Conservation (phyloP, 2,888 invertebrate species). For the Plebejus argus region DNA sequence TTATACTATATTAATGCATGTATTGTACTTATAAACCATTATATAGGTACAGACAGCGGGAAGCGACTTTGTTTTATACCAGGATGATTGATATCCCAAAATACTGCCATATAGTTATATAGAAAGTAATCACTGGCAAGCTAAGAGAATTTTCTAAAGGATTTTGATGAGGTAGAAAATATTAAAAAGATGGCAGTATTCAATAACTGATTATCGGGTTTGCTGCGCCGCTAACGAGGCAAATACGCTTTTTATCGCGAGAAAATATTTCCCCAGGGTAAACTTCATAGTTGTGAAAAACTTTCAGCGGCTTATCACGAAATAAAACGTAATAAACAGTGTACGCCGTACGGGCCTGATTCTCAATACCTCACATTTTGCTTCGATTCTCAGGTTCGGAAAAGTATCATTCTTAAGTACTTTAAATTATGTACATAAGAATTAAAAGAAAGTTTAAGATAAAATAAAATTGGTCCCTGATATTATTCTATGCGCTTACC, state of each 20-base stretch:
- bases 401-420: background rate
- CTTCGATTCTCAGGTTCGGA: background rate
- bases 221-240: background rate
- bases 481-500: too few species aligned
- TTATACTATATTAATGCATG: too few species aligned
- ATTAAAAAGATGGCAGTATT: background rate
- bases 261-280: background rate
- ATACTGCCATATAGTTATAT: too few species aligned
- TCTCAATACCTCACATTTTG: background rate
- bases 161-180: background rate
- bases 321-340: background rate
- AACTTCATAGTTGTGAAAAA: background rate
- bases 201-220: background rate
- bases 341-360: background rate
- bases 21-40: too few species aligned
- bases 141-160: background rate
- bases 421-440: too few species aligned
- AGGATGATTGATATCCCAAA: too few species aligned
- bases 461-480: too few species aligned
- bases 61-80: too few species aligned
- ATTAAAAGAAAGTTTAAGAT: too few species aligned
- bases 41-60: too few species aligned
- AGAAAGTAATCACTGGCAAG: background rate
- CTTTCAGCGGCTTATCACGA: slow-evolving; percentile 10
- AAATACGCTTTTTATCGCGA: background rate